Evolutionary conservation across 2,113 vertebrate species (phyloP), one percentile per base, ranked within the genome.

Genomic region (Bubo blakistoni): DNA sequence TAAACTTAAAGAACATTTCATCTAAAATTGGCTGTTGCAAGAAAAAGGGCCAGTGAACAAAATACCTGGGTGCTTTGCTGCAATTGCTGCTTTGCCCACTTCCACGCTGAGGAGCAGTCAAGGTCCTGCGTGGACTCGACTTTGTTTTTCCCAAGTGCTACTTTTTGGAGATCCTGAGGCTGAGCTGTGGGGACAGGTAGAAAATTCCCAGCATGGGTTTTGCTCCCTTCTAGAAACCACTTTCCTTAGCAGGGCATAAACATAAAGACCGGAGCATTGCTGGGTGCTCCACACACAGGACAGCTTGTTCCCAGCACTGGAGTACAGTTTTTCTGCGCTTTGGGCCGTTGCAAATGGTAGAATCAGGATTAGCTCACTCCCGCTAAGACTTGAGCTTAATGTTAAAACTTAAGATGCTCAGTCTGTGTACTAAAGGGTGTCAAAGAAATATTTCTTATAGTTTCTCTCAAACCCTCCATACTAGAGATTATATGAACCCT

Each of bases 91-190:
- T 78, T 70, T 73, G 38, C 10, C 73, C 32, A 65, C 70, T 55
- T 30, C 58, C 22, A 9, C n/a, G n/a, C 6, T 8, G 15, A 51
- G 44, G 9, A 30, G 20, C 21, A 29, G 65, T 58, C 0, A 0
- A 36, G 47, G 17, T 77, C 71, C 65, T 63, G 18, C 3, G 0
- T 4, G 87, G 54, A 4, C 40, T 20, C 1, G 0, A 1, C 17
- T 55, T 42, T n/a, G 65, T 49, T 58, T 32, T 70, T 70, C 46
- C 49, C 44, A 4, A 40, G 11, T 40, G 49, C 32, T 55, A 36
- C 58, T 63, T 63, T 74, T 51, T 76, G 49, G 46, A 46, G 46
- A 34, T 69, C 9, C 16, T 1, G 2, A n/a, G 25, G 25, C 38
- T 38, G 86, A 57, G 34, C 70, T 66, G 11, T 46, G 46, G 13